Evolutionary conservation across 1,140 invertebrate species (phyloP).

Genomic region (Teleopsis dalmanni): DNA sequence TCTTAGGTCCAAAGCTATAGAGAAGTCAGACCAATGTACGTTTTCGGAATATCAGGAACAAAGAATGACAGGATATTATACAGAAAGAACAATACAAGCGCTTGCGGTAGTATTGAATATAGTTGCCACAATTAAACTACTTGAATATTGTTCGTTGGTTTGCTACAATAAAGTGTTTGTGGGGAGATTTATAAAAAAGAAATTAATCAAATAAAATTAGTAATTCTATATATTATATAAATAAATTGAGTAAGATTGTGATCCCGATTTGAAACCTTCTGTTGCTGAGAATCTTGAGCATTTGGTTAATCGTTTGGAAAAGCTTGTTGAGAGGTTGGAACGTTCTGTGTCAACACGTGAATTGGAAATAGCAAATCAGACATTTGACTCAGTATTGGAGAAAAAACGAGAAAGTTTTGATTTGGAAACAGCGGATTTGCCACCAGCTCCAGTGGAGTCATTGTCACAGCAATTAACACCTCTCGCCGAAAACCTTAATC

Average conservation of each 20-base stretch:
- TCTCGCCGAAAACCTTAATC: constrained; percentile 12
- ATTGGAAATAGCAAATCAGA: constrained; percentile 31
- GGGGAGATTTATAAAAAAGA: too few species aligned
- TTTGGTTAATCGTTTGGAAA: constrained; percentile 65
- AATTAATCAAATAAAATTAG: too few species aligned
- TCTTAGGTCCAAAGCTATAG: too few species aligned
- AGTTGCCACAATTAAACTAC: too few species aligned
- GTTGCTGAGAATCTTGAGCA: constrained; percentile 54
- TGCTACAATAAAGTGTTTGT: too few species aligned
- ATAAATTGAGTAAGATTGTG: constrained; percentile 36
- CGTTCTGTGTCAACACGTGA: constrained; percentile 28
- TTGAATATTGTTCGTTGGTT: too few species aligned
- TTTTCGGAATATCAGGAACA: too few species aligned
- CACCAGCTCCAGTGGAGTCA: constrained; percentile 13
- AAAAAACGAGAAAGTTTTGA: constrained; percentile 38
- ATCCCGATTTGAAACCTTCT: constrained; percentile 44
- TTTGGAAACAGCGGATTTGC: constrained; percentile 23
- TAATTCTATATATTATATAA: neutral
- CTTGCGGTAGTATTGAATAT: too few species aligned
- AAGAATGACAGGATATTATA: too few species aligned
- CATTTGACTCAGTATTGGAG: constrained; percentile 27
- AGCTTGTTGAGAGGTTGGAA: constrained; percentile 64
- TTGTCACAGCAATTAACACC: constrained; percentile 5
- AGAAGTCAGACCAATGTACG: too few species aligned
- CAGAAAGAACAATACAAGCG: too few species aligned